A percentile compares a stretch with the other conserved stretches of the same genome.
These are phyloP conservation scores for Ranitomeya variabilis DNA, from an alignment of 2,113 vertebrate genomes.

Conservation along the genomic window DNA sequence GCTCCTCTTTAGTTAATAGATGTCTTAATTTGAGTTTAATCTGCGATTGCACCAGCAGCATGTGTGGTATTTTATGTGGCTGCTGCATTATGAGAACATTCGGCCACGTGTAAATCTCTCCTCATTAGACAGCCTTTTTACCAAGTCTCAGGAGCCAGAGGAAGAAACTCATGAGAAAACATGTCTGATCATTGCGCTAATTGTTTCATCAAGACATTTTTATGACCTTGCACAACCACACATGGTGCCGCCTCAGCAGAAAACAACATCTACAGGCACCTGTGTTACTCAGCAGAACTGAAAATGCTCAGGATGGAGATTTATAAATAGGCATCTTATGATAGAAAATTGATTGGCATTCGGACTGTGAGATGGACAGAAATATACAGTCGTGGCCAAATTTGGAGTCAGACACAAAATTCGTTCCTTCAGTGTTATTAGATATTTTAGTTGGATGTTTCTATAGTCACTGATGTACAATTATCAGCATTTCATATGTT, in stretches of 20 bases:
- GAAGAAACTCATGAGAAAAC: conserved; percentile 10
- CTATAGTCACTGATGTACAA: too few relatives aligned
- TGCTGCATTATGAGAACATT: conserved; percentile 12
- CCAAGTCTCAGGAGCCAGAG: neutral
- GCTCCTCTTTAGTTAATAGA: too few relatives aligned
- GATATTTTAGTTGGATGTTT: too few relatives aligned
- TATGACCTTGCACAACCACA: conserved; percentile 37
- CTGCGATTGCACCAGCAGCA: neutral
- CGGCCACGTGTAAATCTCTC: neutral
- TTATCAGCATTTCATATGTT: too few relatives aligned
- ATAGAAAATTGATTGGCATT: neutral
- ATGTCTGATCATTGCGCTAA: conserved; percentile 23
- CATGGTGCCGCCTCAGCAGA: conserved; percentile 12
- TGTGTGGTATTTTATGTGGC: neutral
- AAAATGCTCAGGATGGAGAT: neutral
- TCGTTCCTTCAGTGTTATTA: too few relatives aligned
- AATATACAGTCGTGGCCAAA: too few relatives aligned
- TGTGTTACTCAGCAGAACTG: conserved; percentile 23
- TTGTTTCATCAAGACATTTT: conserved; percentile 20
- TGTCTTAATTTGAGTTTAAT: too few relatives aligned
- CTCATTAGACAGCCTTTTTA: conserved; percentile 1
- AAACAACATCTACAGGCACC: neutral
- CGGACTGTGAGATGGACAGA: neutral
- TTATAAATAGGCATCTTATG: conserved; percentile 12
- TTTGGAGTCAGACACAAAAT: too few relatives aligned